Evolutionary conservation across 2,797 vertebrate species (phyloP).

Genomic region (Enteromius thamalakanensis): DNA sequence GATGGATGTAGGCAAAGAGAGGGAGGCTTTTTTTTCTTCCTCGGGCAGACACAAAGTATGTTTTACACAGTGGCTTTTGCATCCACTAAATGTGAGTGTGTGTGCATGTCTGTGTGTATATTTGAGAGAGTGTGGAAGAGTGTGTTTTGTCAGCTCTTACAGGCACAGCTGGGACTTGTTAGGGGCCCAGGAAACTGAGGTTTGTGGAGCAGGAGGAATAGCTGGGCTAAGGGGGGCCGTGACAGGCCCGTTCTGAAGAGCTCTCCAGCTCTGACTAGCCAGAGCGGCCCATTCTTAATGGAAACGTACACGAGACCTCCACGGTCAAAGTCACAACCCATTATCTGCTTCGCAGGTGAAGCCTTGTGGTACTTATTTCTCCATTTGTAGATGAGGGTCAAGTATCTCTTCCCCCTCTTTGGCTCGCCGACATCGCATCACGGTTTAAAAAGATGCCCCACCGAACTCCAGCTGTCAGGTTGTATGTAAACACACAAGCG

Average conservation of each 20-base stretch:
- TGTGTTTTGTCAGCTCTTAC: constrained; percentile 54
- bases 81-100: constrained; percentile 42
- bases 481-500: constrained; percentile 28
- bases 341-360: constrained; percentile 42
- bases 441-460: constrained; percentile 27
- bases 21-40: neutral
- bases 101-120: constrained; percentile 34
- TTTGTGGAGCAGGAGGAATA: constrained; percentile 50
- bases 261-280: constrained; percentile 10
- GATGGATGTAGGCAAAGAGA: constrained; percentile 9
- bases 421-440: constrained; percentile 16
- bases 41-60: constrained; percentile 24
- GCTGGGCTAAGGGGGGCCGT: constrained; percentile 33
- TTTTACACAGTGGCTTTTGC: constrained; percentile 41
- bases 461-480: constrained; percentile 34
- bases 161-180: constrained; percentile 58
- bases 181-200: constrained; percentile 58
- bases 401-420: constrained; percentile 23
- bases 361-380: constrained; percentile 42
- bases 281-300: constrained; percentile 28
- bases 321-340: constrained; percentile 37
- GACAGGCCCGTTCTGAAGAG: constrained; percentile 32
- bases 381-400: constrained; percentile 36
- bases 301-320: constrained; percentile 40
- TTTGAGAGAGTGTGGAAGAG: constrained; percentile 30